Evolutionary conservation across 2,888 invertebrate species (phyloP), one percentile per base, ranked within the genome.

Genomic region (Phyto melanocephala): DNA sequence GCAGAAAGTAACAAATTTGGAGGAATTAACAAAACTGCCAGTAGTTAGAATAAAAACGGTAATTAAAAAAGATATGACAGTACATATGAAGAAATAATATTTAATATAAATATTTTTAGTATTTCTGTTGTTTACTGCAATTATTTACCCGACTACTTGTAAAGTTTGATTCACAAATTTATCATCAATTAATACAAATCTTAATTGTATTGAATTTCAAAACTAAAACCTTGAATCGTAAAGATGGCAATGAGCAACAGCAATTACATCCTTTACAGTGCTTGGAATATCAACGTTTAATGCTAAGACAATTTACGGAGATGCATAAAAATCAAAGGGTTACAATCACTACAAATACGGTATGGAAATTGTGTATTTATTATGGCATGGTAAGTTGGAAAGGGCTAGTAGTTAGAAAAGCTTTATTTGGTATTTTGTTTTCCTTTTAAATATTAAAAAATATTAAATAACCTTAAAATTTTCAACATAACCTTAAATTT

Each of bases 351-450:
- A 42, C 80, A 24, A 84, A 84, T 52, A 13, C 63, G 0, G 74
- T 78, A 6, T 85, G 85, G 85, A 84, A 85, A 42, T 52, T 85
- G n/a, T 85, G 85, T 45, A 75, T 85, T 62, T 74, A 82, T 62
- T 85, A 82, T 65, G 79, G 82, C 6, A 63, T 74, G 84, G 85
- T 85, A 78, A 80, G 75, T 70, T 37, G 6, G 1, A 1, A 11
- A n/a, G n/a, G n/a, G n/a, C n/a, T n/a, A n/a, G n/a, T n/a, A n/a
- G n/a, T n/a, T n/a, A n/a, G n/a, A n/a, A n/a, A n/a, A n/a, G n/a
- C n/a, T n/a, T n/a, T n/a, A 20, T 47, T 47, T 7, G 15, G 28
- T 42, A 5, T 42, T 62, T 33, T 47, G 11, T 72, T 47, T 54
- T 45, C 13, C 22, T 71, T 78, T 20, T 22, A 83, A n/a, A n/a